These are phyloP conservation scores for Pleuronectes platessa DNA, from an alignment of 2,113 vertebrate species.

Conservation along the genomic window DNA sequence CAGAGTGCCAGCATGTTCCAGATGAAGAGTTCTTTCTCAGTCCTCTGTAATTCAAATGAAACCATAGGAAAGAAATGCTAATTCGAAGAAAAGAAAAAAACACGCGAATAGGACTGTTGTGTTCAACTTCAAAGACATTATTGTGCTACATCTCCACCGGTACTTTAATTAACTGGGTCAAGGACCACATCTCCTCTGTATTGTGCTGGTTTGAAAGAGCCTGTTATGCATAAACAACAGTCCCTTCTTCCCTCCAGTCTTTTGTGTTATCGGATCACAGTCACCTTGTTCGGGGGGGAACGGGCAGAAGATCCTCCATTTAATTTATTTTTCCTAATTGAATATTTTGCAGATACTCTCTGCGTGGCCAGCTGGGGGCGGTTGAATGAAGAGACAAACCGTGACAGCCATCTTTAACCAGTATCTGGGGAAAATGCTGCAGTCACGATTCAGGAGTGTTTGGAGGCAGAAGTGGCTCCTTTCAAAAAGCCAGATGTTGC, in stretches of 20 bases:
- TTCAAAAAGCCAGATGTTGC: conserved; percentile 59
- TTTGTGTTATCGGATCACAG: conserved; percentile 49
- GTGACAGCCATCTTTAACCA: conserved; percentile 7
- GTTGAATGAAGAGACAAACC: conserved; percentile 37
- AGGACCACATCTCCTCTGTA: conserved; percentile 67
- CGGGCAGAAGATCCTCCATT: background rate
- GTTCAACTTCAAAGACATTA: conserved; percentile 75
- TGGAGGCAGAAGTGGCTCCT: conserved; percentile 30
- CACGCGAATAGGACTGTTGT: conserved; percentile 68
- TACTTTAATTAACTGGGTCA: conserved; percentile 79
- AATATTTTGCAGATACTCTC: conserved; percentile 3
- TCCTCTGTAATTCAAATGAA: conserved; percentile 56
- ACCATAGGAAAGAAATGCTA: conserved; percentile 60
- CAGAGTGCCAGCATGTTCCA: background rate
- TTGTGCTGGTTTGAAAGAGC: conserved; percentile 53
- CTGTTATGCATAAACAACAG: conserved; percentile 57
- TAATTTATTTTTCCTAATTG: background rate
- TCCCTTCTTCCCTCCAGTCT: conserved; percentile 43
- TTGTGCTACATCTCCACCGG: conserved; percentile 64
- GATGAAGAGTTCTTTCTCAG: conserved; percentile 17
- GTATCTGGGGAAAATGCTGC: background rate
- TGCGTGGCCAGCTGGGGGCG: conserved; percentile 26
- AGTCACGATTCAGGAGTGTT: conserved; percentile 39
- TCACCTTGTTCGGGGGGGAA: conserved; percentile 38
- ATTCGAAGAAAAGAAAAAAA: conserved; percentile 39